Evolutionary conservation across 2,888 invertebrate genomes (phyloP), one percentile per base, ranked within the genome.

Genomic region (Agrotis exclamationis): DNA sequence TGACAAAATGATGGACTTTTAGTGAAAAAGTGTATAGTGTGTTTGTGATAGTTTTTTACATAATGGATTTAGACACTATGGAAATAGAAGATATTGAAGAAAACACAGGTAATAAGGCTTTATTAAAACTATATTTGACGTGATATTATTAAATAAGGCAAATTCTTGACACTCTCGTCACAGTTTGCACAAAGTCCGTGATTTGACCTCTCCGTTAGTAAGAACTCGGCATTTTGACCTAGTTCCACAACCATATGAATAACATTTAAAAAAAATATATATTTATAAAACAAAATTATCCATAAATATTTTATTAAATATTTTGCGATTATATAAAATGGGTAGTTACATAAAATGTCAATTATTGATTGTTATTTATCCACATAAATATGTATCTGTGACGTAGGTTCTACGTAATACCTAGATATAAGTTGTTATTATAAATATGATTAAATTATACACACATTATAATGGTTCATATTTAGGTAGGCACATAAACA

Each of bases 61-160:
- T 58, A 58, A 62, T 47, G 74, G 80, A 73, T 79, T 62, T 53
- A 48, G 18, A 59, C 44, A 68, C 6, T 2, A 84, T 85, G 86
- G 86, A 85, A 4, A 48, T 77, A n/a, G 85, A 85, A n/a, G 85
- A 85, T 16, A 69, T 39, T n/a, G 85, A 84, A 13, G 86, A 84
- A 18, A 76, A 79, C 16, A 64, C 83, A 70, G 85, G 85, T 85
- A 72, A 39, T 39, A 74, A 33, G 57, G 69, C 68, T 60, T 68
- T 39, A 14, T 65, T 54, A 39, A 22, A 24, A 59, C 13, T 20
- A 28, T 4, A 54, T 45, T 59, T 60, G 56, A 57, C 20, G 20
- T 59, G 22, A 58, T 3, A 13, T 20, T 59, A 33, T 60, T 54
- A 20, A 54, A 6, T 24, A 24, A 65, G 16, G 16, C 39, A 44